Evolutionary conservation across 2,797 vertebrate species (phyloP).

Genomic region (Galago senegalensis): DNA sequence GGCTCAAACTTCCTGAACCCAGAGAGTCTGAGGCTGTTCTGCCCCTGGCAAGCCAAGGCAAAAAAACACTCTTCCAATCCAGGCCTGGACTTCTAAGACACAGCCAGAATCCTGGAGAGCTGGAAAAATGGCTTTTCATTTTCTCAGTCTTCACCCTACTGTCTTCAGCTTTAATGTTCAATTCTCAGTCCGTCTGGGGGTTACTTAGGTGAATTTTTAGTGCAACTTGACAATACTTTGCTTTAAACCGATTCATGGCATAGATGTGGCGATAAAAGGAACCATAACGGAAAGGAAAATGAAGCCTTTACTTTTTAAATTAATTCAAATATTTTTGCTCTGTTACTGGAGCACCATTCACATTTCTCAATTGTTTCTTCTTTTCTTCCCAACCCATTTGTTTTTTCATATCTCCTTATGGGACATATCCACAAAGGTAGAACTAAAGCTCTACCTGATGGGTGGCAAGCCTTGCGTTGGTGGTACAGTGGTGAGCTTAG

Average conservation of each 20-base stretch:
- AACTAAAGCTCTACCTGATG: slow-evolving; percentile 77
- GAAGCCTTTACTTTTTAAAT: not conserved
- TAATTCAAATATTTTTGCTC: slow-evolving; percentile 31
- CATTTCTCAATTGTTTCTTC: slow-evolving; percentile 83
- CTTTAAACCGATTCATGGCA: not conserved
- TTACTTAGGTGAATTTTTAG: not conserved
- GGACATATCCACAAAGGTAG: slow-evolving; percentile 83
- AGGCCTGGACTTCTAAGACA: not conserved
- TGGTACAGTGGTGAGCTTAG: not conserved
- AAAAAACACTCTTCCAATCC: not conserved
- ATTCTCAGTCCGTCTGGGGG: not conserved
- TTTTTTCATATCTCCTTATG: slow-evolving; percentile 87
- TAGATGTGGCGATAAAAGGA: not conserved
- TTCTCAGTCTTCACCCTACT: not conserved
- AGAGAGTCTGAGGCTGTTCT: not conserved
- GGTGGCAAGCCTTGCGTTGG: slow-evolving; percentile 12
- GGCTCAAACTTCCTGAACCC: not conserved
- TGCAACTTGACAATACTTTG: not conserved
- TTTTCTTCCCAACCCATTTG: slow-evolving; percentile 75
- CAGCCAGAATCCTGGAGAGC: not conserved
- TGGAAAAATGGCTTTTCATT: not conserved
- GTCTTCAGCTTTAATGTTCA: not conserved
- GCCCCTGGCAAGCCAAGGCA: not conserved
- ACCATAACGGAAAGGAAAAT: not conserved
- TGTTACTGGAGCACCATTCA: slow-evolving; percentile 32